These are phyloP conservation scores for Chitala chitala DNA, from an alignment of 2,113 vertebrate genomes.

Conservation along the genomic window DNA sequence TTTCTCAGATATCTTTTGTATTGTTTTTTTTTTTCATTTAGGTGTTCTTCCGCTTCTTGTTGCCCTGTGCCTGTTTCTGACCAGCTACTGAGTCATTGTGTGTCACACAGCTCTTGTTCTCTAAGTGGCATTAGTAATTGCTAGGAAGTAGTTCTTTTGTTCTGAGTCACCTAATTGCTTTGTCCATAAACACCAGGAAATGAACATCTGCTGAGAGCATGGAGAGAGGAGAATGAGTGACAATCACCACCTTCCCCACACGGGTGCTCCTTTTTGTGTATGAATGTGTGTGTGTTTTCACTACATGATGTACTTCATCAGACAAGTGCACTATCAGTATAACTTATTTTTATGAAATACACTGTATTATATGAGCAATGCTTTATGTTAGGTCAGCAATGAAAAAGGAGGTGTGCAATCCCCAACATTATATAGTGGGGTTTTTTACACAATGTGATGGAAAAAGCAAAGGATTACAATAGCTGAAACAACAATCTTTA, in stretches of 20 bases:
- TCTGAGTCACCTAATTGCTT: constrained; percentile 59
- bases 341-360: no score
- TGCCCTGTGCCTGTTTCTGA: constrained; percentile 41
- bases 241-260: background rate
- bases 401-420: no score
- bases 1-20: background rate
- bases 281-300: no score
- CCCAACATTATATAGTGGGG: no score
- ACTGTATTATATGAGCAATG: no score
- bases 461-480: no score
- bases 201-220: constrained; percentile 47
- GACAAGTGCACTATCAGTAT: no score
- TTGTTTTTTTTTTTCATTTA: background rate
- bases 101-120: constrained; percentile 49
- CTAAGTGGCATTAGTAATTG: constrained; percentile 49
- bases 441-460: no score
- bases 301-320: no score
- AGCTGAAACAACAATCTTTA: no score
- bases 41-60: constrained; percentile 15
- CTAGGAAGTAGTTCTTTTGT: constrained; percentile 41
- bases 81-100: constrained; percentile 31
- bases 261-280: no score
- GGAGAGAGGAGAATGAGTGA: background rate
- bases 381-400: no score
- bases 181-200: constrained; percentile 46